Evolutionary conservation across 2,888 invertebrate genomes (phyloP), one percentile per base, ranked within the genome.

Genomic region (Cabera pusaria): DNA sequence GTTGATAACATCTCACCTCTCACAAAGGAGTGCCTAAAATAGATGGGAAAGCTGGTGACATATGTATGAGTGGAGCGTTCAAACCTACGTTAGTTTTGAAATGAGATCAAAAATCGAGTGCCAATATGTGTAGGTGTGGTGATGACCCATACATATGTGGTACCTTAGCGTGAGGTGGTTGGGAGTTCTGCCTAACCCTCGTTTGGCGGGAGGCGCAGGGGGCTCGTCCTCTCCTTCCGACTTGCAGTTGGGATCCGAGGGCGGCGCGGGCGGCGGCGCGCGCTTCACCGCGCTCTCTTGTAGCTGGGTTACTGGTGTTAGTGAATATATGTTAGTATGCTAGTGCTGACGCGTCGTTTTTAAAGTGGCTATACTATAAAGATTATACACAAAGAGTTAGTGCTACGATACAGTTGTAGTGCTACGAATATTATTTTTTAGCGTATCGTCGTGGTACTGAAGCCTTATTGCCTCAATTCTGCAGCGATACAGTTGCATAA

Each of bases 121-220:
- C 48, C 21, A 44, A 46, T 43, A 27, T 39, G 59, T 65, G 70
- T 64, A 66, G 64, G 70, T 61, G 64, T 54, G 59, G 64, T 64
- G 64, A 68, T 59, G 48, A 71, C 79, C 80, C 80, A 80, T 81
- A 81, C 78, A 79, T 81, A 78, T 79, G 77, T 73, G 25, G 35
- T 64, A 94, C 94, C 94, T 94, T 82, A 96, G 90, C 50, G 96
- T 96, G 83, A 97, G 92, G 90, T 97, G 97, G 92, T 97, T 97
- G 72, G 97, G 97, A 64, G 97, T 97, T 72, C 95, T 92, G 64
- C 97, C 97, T 77, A 97, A 90, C 64, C 94, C 92, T 85, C 90
- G 88, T 84, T 91, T 91, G 64, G 83, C 78, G 29, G 90, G 87
- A 62, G 93, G 92, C 72, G 81, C 91, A 64, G 92, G 93, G 72